phyloP scores from a whole-genome alignment of 2,888 invertebrate species.

The Tiliacea citrago region DNA sequence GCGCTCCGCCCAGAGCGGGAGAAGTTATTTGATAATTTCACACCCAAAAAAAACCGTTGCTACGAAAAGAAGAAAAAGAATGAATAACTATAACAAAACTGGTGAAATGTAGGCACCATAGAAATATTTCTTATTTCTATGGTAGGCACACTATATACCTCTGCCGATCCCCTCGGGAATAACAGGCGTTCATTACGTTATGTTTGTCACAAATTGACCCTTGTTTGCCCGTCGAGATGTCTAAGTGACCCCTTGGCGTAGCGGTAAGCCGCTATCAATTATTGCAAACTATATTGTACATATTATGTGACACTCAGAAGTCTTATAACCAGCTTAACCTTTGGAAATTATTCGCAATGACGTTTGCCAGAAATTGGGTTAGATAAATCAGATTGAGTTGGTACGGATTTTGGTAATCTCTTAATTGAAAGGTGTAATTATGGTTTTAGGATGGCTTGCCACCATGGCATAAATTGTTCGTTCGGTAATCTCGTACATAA shows the following conservation, averaged over 20 bases:
- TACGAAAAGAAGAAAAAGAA: neutral
- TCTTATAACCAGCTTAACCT: neutral
- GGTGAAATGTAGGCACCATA: neutral
- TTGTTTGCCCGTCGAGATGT: neutral
- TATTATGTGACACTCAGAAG: neutral
- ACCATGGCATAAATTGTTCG: neutral
- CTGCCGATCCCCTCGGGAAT: neutral
- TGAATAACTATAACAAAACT: neutral
- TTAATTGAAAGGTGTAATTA: neutral
- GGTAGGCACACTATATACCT: neutral
- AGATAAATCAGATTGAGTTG: neutral
- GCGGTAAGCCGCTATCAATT: slow-evolving; percentile 1
- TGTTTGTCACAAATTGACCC: neutral
- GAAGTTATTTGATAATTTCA: no score
- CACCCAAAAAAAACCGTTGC: no score
- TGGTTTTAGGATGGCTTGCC: neutral
- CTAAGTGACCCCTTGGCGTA: neutral
- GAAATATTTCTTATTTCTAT: no score
- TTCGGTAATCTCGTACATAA: neutral
- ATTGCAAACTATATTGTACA: no score
- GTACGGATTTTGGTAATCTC: neutral
- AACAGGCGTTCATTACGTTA: neutral
- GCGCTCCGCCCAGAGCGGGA: no score
- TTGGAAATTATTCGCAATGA: neutral
- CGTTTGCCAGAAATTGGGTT: neutral